Percentiles rank a stretch among this genome's conserved stretches.
phyloP scores from a whole-genome alignment of 2,113 vertebrate species.

The Acanthochromis polyacanthus region DNA sequence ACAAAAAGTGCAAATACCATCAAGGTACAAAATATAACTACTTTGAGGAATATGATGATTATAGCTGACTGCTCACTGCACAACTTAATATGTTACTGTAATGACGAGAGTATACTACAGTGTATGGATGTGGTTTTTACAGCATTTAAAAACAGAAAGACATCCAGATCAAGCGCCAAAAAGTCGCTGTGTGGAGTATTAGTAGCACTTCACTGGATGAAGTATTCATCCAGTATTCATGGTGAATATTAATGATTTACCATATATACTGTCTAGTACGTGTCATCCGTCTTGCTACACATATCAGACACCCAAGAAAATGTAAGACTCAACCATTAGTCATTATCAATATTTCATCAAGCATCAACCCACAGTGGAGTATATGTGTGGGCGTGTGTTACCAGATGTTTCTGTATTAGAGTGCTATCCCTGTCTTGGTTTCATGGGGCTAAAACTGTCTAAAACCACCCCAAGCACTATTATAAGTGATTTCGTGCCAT shows the following conservation, averaged over 20 bases:
- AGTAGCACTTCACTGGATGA: slow-evolving; percentile 48
- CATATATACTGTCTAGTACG: slow-evolving; percentile 51
- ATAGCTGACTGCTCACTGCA: slow-evolving; percentile 13
- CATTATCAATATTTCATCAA: slow-evolving; percentile 76
- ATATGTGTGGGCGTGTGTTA: background rate
- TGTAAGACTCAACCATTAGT: slow-evolving; percentile 71
- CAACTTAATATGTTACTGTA: slow-evolving; percentile 24
- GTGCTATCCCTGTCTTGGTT: slow-evolving; percentile 13
- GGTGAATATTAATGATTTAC: slow-evolving; percentile 77
- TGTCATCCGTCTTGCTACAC: slow-evolving; percentile 63
- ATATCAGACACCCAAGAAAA: slow-evolving; percentile 59
- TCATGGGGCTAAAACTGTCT: background rate
- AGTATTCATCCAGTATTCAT: slow-evolving; percentile 70
- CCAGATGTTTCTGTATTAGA: slow-evolving; percentile 18
- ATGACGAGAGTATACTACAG: slow-evolving; percentile 26
- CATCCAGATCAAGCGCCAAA: slow-evolving; percentile 40
- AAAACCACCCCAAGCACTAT: background rate
- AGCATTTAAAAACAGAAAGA: slow-evolving; percentile 35
- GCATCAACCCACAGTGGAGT: slow-evolving; percentile 43
- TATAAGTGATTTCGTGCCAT: background rate
- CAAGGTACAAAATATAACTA: background rate
- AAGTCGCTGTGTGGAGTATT: slow-evolving; percentile 46
- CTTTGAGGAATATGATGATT: slow-evolving; percentile 18
- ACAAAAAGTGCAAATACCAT: background rate
- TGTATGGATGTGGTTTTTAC: slow-evolving; percentile 35